Base-by-base conservation (phyloP, 2,797 vertebrate species). In the Cirrhinus mrigala region DNA sequence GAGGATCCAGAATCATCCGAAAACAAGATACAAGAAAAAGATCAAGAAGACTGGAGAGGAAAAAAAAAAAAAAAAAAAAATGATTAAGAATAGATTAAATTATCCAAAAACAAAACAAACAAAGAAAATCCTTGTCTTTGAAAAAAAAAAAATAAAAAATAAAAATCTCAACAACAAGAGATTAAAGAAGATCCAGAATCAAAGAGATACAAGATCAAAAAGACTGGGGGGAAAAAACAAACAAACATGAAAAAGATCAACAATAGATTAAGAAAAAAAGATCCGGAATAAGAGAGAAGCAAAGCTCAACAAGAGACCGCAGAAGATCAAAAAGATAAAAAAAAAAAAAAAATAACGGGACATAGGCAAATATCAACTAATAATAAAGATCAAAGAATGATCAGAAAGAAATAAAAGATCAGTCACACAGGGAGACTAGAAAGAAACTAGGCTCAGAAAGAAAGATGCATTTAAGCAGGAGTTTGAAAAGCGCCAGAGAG, bases 391-490 rank as follows among this genome's bases (percentile, higher is more conserved):
- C 22, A 46, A n/a, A 62, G 20, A 54, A 9, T 14, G 24, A 92
- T 94, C 92, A 94, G 93, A 95, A 93, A 94, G 92, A 82, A 33
- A 85, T 27, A 54, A 22, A 3, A 52, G 27, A 15, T 8, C 27
- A 27, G 12, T 6, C 27, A 64, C 27, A 33, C 6, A 46, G 12
- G 27, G 22, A 29, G 12, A 46, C 14, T 2, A 33, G 44, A 44
- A 48, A 54, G 48, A 44, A n/a, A 44, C 6, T 14, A 58, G 60
- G 33, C 15, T 20, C 20, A 56, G 29, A 40, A 9, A 52, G 15
- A 70, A 5, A 76, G 22, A 60, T 6, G 20, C 54, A 37, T 22
- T 20, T 7, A 56, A 33, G 33, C 15, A 79, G 79, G 48, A 74
- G 24, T 74, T 24, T 37, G 9, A 27, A 56, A 79, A 70, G 71